Conservation (phyloP, 2,797 vertebrate genomes). For the Orientallactaga sibirica region DNA sequence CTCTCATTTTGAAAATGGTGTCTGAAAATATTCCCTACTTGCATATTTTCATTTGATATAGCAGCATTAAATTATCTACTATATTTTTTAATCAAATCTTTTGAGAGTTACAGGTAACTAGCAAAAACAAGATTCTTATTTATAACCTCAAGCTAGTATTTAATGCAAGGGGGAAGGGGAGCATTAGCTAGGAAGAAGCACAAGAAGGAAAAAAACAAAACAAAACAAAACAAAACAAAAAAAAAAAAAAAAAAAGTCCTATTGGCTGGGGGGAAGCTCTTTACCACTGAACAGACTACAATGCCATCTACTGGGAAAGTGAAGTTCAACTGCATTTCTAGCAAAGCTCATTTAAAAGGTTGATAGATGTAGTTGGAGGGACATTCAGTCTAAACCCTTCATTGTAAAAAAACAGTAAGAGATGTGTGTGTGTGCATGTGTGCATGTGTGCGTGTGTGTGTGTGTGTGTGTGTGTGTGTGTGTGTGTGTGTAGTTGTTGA, state of each 20-base stretch:
- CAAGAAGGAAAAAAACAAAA: constrained; percentile 52
- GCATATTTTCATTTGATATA: constrained; percentile 77
- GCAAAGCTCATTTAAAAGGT: constrained; percentile 53
- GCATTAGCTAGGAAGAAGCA: constrained; percentile 80
- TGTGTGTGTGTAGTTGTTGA: background rate
- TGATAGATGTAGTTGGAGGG: constrained; percentile 57
- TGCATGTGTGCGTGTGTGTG: too few species aligned
- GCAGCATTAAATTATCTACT: constrained; percentile 79
- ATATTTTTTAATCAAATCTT: constrained; percentile 80
- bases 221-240: constrained; percentile 42
- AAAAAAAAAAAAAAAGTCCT: constrained; percentile 62
- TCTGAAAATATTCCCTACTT: constrained; percentile 62
- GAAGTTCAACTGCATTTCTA: constrained; percentile 33
- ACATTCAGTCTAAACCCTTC: constrained; percentile 25
- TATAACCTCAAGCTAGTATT: constrained; percentile 87
- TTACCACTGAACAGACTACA: constrained; percentile 82
- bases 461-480: too few species aligned
- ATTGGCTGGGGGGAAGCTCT: constrained; percentile 39
- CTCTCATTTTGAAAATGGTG: constrained; percentile 55
- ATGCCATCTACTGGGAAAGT: constrained; percentile 86
- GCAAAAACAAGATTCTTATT: constrained; percentile 86
- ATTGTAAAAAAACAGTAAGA: constrained; percentile 39
- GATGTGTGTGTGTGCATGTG: too few species aligned
- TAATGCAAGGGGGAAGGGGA: constrained; percentile 80
- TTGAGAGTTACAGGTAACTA: constrained; percentile 83